Conservation (phyloP, 2,797 vertebrate species). For the Loris lydekkerianus region DNA sequence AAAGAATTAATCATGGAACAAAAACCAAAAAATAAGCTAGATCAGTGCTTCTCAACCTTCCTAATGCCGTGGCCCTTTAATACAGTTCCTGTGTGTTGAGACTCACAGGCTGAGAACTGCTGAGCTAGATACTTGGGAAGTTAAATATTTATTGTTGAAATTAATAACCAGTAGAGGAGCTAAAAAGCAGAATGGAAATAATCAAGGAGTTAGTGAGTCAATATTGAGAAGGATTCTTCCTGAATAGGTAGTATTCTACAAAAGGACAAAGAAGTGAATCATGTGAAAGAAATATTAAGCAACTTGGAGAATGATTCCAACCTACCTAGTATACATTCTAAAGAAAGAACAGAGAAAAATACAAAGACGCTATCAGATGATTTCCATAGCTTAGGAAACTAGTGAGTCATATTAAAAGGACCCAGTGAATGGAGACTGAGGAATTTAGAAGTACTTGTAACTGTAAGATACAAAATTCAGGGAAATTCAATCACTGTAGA, state of each 20-base stretch:
- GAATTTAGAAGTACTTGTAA: background rate
- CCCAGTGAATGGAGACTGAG: background rate
- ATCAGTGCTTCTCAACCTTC: too few relatives aligned
- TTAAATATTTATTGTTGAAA: background rate
- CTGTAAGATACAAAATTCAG: background rate
- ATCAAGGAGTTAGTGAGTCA: background rate
- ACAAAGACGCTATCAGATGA: background rate
- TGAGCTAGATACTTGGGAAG: background rate
- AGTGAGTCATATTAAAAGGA: background rate
- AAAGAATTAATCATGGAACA: background rate
- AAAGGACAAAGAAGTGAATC: background rate
- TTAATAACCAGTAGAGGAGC: background rate
- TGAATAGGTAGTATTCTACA: background rate
- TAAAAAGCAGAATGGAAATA: background rate
- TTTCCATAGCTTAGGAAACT: background rate
- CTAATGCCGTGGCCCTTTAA: too few relatives aligned
- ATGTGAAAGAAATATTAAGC: background rate
- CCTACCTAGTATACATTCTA: background rate
- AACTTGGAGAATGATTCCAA: background rate
- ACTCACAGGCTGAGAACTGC: too few relatives aligned
- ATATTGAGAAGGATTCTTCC: background rate
- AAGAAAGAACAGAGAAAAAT: background rate
- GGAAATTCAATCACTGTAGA: background rate
- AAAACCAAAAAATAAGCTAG: background rate
- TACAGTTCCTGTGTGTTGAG: too few relatives aligned